These are phyloP conservation scores for Dynastes tityus DNA, from an alignment of 2,888 invertebrate genomes.

Conservation along the genomic window DNA sequence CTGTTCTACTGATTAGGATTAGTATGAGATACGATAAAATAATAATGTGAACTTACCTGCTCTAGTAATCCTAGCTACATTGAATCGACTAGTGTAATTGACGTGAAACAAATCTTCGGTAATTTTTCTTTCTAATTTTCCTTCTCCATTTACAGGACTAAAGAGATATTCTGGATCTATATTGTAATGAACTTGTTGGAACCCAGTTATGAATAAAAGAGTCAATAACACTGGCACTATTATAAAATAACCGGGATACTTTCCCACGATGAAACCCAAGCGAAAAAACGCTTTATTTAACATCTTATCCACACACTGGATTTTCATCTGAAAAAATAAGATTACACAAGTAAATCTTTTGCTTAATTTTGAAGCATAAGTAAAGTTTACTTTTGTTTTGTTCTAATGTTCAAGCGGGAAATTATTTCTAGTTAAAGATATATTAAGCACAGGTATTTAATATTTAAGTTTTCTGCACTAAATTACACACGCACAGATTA, in stretches of 20 bases:
- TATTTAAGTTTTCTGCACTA: too few relatives aligned
- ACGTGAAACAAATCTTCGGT: slow-evolving; percentile 90
- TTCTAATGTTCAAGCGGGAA: too few relatives aligned
- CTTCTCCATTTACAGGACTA: slow-evolving; percentile 90
- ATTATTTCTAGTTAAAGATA: too few relatives aligned
- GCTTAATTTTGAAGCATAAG: too few relatives aligned
- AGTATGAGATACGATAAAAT: too few relatives aligned
- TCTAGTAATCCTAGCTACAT: slow-evolving; percentile 89
- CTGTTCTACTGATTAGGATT: too few relatives aligned
- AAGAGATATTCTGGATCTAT: slow-evolving; percentile 96
- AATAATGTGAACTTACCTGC: slow-evolving; percentile 76
- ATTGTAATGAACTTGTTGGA: slow-evolving; percentile 89
- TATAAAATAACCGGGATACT: slow-evolving; percentile 90
- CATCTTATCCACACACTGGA: slow-evolving; percentile 85
- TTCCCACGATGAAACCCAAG: slow-evolving; percentile 85
- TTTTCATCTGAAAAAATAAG: slow-evolving; percentile 77
- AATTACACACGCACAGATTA: too few relatives aligned
- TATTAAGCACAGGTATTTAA: too few relatives aligned
- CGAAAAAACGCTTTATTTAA: slow-evolving; percentile 87
- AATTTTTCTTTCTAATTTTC: slow-evolving; percentile 85
- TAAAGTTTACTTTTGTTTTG: too few relatives aligned
- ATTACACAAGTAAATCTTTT: slow-evolving; percentile 24
- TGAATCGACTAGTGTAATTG: slow-evolving; percentile 89
- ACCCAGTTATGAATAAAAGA: slow-evolving; percentile 88
- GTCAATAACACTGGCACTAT: slow-evolving; percentile 89